Conservation (phyloP, 1,140 invertebrate genomes). For the Sitophilus oryzae region DNA sequence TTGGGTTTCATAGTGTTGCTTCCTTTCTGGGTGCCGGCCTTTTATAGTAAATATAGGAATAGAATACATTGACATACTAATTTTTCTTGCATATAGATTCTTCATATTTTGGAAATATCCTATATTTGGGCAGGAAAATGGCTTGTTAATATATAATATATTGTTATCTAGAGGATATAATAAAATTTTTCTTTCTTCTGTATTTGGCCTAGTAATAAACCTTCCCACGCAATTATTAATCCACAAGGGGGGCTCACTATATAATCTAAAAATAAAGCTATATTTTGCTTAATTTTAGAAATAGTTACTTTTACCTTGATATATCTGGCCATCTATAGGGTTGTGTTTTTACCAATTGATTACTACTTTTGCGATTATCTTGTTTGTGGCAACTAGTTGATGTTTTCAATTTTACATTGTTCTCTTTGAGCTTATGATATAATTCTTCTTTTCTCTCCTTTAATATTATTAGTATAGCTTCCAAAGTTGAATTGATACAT, state of each 20-base stretch:
- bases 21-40: too few species aligned
- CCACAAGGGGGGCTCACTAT: conserved; percentile 6
- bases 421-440: neutral
- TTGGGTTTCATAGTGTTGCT: too few species aligned
- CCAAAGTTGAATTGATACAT: neutral
- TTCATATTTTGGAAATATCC: conserved; percentile 13
- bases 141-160: neutral
- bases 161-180: neutral
- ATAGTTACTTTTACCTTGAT: conserved; percentile 11
- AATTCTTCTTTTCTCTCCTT: neutral
- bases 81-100: neutral
- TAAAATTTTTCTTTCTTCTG: neutral
- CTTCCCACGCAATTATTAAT: conserved; percentile 4
- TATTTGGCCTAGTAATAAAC: neutral
- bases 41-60: neutral
- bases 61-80: neutral
- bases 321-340: conserved; percentile 4
- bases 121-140: conserved; percentile 6
- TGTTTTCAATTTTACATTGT: neutral
- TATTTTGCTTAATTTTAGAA: too few species aligned
- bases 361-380: conserved; percentile 3
- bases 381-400: neutral
- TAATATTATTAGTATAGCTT: neutral
- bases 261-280: conserved; percentile 13
- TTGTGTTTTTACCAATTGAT: neutral